phyloP scores from a whole-genome alignment of 2,797 vertebrate species.

The Poeciliopsis infans region DNA sequence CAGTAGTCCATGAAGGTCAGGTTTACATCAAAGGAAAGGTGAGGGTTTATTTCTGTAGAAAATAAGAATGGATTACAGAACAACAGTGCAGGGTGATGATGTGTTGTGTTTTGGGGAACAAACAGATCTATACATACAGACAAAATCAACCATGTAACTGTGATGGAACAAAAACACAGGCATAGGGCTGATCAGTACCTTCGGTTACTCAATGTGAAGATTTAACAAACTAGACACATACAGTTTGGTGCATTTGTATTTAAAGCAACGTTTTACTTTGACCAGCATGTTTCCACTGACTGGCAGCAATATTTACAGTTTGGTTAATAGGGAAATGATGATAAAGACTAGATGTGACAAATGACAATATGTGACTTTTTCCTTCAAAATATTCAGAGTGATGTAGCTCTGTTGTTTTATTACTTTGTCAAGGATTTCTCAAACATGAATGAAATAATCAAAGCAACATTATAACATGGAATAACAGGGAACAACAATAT shows the following conservation, averaged over 20 bases:
- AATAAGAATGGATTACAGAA: slow-evolving; percentile 4
- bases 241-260: neutral
- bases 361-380: neutral
- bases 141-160: neutral
- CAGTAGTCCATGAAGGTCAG: slow-evolving; percentile 42
- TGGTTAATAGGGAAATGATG: neutral
- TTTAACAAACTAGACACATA: neutral
- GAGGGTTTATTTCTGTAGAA: slow-evolving; percentile 18
- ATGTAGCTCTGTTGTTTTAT: neutral
- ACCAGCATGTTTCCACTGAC: neutral
- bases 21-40: slow-evolving; percentile 28
- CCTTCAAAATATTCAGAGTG: neutral
- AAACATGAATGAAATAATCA: no score
- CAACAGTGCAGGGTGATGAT: neutral
- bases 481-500: no score
- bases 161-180: neutral
- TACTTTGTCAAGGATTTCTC: no score
- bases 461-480: no score
- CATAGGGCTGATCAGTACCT: neutral
- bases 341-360: neutral
- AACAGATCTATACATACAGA: neutral
- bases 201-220: neutral
- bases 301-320: neutral
- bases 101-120: neutral
- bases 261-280: neutral